Conservation (phyloP, 2,888 invertebrate species). For the Drosophila pegasa region DNA sequence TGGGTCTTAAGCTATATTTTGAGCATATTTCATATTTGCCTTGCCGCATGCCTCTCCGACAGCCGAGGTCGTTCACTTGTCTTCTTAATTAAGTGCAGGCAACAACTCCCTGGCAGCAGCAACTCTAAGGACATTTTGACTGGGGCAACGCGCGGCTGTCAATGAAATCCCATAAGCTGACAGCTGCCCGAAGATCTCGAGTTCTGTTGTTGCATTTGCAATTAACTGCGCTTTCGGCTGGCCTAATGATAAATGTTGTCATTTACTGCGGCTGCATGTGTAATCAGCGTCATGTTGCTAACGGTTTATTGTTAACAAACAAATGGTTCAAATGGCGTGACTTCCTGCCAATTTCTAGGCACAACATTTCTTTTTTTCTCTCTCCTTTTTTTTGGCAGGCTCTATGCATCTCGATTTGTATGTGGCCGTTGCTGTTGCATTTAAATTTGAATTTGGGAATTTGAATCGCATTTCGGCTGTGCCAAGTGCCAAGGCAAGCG, state of each 20-base stretch:
- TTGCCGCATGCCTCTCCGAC: constrained; percentile 47
- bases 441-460: constrained; percentile 79
- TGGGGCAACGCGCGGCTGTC: constrained; percentile 64
- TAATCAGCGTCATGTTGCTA: constrained; percentile 69
- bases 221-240: constrained; percentile 46
- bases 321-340: constrained; percentile 79
- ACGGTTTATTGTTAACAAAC: constrained; percentile 71
- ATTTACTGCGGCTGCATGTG: constrained; percentile 57
- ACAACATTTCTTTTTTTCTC: too few species aligned
- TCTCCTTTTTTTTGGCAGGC: constrained; percentile 28
- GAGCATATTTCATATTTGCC: constrained; percentile 58
- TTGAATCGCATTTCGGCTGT: constrained; percentile 74
- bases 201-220: constrained; percentile 52
- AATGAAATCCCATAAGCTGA: constrained; percentile 75
- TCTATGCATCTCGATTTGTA: constrained; percentile 36
- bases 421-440: constrained; percentile 54
- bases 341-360: constrained; percentile 72
- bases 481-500: constrained; percentile 58
- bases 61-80: constrained; percentile 77
- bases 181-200: constrained; percentile 47
- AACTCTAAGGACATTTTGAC: constrained; percentile 74
- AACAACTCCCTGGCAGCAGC: constrained; percentile 39
- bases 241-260: constrained; percentile 65
- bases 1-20: constrained; percentile 23
- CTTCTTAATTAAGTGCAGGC: constrained; percentile 77